Evolutionary conservation across 2,888 invertebrate genomes (phyloP), one percentile per base, ranked within the genome.

Genomic region (Cerceris rybyensis): DNA sequence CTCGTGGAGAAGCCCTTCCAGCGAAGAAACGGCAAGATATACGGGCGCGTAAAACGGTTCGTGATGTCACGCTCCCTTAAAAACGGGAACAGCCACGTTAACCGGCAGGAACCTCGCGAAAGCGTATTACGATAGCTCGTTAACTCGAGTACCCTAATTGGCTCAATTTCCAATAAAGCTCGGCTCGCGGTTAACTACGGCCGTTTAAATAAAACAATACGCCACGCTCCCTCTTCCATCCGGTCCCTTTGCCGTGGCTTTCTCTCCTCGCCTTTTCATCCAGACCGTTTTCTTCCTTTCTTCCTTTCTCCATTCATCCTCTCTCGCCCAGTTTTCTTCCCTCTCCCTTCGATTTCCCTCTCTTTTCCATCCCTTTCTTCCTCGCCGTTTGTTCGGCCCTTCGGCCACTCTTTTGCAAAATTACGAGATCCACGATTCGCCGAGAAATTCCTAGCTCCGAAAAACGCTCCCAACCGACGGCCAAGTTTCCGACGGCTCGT

Each of bases 101-200:
- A 77, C 65, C 17, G 55, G 43, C 52, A 66, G 17, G 60, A 54
- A 11, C 50, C 69, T 52, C 69, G 75, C 75, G 65, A 81, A 77
- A 74, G 66, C 65, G 65, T 79, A 81, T 84, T 77, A 81, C 81
- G 82, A 85, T 79, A 79, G 77, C 70, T 83, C 84, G 84, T 85
- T 82, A 84, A 78, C 77, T 75, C 80, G 64, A 78, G 75, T 70
- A 78, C 73, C 66, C 65, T 78, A 85, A 86, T 85, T 86, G 82
- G 71, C 78, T 78, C 73, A 78, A 85, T 80, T 83, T 81, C 78
- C 82, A 80, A 85, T 83, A 78, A 84, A 85, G 58, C 70, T 60
- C 70, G 49, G 67, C 63, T 43, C 58, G 57, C 68, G 54, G 28
- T n/a, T 39, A 28, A 41, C 57, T 39, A 55, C 54, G 60, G 16